Base-by-base conservation (phyloP, 2,888 invertebrate genomes). In the Ecdyonurus torrentis region DNA sequence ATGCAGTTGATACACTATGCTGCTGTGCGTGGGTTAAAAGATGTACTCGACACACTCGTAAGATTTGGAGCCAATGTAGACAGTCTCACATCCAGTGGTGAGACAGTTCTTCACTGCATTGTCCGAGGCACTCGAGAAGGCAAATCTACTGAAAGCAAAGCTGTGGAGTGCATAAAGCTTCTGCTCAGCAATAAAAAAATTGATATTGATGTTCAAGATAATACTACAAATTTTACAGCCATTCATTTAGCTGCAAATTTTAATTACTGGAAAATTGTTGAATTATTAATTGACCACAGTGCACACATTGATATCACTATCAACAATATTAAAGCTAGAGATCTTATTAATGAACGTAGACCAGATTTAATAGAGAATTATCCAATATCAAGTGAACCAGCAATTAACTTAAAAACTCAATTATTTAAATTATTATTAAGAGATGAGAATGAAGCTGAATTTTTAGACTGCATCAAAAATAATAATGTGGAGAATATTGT, bases 1-100 rank as follows among this genome's bases (percentile, higher is more conserved):
- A n/a, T n/a, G n/a, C n/a, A n/a, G n/a, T n/a, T n/a, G n/a, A n/a
- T 55, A 7, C 55, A 55, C 22, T 5, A 18, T 5, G 55, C 55
- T 5, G 55, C 55, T 55, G 72, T 61, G 72, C 72, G 77, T 70
- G 79, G 81, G 62, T 69, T 81, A 55, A 74, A 77, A 64, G 78
- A 75, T 69, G 78, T 74, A 67, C 77, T 70, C 64, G 78, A 65
- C 18, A 65, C 67, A 22, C 66, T 77, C n/a, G 62, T 76, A 1
- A 60, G 24, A 25, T 10, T 10, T n/a, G 19, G 19, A 7, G 55
- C 55, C 15, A 5, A 20, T 55, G 7, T n/a, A 5, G 22, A n/a
- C 7, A 5, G 7, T 5, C 20, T 55, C 55, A 55, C 55, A 5
- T 20, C n/a, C 5, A 55, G n/a, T 20, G 67, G 66, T 52, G 66